Evolutionary conservation across 2,113 vertebrate species (phyloP).

Genomic region (Mohoua ochrocephala): DNA sequence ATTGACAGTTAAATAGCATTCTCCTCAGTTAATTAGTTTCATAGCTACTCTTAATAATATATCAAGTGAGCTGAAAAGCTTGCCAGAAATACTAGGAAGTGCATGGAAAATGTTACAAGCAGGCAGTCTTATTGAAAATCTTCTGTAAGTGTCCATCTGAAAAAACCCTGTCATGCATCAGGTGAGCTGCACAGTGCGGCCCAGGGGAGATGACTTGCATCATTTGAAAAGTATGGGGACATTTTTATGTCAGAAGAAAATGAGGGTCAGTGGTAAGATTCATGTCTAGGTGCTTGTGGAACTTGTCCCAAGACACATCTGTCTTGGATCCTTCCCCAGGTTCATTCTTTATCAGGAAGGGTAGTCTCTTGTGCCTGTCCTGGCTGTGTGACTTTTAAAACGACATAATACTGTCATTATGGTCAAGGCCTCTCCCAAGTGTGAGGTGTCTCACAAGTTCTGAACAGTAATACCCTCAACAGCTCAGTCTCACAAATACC

Average conservation of each 20-base stretch:
- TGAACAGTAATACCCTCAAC: neutral
- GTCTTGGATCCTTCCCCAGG: neutral
- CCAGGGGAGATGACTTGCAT: neutral
- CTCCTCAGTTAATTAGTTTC: conserved; percentile 57
- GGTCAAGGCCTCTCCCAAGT: neutral
- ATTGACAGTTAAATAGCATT: conserved; percentile 56
- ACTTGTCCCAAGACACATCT: neutral
- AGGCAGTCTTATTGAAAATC: neutral
- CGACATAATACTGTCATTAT: neutral
- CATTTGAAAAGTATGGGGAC: neutral
- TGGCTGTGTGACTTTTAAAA: neutral
- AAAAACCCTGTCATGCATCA: neutral
- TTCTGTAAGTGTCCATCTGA: neutral
- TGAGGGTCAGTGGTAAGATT: neutral
- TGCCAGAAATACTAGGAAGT: neutral
- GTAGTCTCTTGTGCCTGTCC: neutral
- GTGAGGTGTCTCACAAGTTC: neutral
- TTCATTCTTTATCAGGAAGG: neutral
- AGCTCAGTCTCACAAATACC: neutral
- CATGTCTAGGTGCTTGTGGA: neutral
- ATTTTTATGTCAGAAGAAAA: neutral
- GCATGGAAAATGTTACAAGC: neutral
- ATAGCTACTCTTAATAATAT: conserved; percentile 37
- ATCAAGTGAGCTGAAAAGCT: conserved; percentile 27
- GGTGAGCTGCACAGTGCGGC: neutral